Conservation (phyloP, 2,797 vertebrate species). For the Spatula clypeata region DNA sequence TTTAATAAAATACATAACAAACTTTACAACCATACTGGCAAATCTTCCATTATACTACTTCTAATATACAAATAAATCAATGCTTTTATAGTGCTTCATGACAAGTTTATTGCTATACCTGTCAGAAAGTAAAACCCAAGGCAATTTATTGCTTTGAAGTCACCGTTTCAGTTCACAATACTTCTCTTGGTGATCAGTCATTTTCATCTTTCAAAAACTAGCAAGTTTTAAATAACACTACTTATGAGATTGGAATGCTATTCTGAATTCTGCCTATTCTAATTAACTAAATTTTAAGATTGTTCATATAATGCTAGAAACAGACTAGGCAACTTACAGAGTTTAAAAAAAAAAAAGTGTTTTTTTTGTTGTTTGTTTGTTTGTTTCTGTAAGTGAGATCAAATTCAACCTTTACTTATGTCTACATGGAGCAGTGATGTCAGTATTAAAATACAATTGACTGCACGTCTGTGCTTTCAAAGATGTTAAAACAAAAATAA, state of each 20-base stretch:
- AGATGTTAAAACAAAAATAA: background rate
- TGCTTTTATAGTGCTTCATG: background rate
- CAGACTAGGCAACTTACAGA: background rate
- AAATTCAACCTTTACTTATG: background rate
- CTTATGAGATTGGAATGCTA: background rate
- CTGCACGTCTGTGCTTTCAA: background rate
- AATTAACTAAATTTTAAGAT: background rate
- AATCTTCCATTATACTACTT: background rate
- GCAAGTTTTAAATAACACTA: background rate
- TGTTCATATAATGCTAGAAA: background rate
- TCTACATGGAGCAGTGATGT: background rate
- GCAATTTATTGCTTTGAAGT: background rate
- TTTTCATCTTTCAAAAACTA: background rate
- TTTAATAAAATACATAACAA: background rate
- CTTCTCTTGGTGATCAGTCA: background rate
- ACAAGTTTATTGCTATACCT: background rate
- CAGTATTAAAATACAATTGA: background rate
- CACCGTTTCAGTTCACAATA: background rate
- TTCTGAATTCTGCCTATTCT: background rate
- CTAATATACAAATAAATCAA: constrained; percentile 28
- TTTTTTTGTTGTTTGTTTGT: background rate
- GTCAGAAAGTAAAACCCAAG: background rate
- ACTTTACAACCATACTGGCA: background rate
- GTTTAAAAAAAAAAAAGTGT: fast-evolving
- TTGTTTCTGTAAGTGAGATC: background rate